A percentile compares a stretch with the other conserved stretches of the same genome.
phyloP scores from a whole-genome alignment of 2,797 vertebrate genomes.

The Cyclopterus lumpus region DNA sequence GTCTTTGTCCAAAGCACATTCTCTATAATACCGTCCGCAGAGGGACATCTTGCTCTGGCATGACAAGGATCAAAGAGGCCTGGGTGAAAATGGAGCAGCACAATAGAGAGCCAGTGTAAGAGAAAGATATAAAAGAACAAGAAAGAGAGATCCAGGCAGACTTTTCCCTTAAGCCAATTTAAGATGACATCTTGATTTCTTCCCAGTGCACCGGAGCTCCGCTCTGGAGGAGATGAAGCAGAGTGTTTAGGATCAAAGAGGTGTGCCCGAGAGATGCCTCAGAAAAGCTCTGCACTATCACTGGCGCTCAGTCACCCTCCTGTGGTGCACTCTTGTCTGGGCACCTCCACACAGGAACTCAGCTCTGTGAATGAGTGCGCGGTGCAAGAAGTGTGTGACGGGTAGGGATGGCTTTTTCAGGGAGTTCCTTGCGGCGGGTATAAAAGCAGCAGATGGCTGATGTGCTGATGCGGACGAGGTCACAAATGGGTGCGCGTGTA shows the following conservation, averaged over 20 bases:
- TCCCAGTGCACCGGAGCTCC: constrained; percentile 63
- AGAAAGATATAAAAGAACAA: constrained; percentile 73
- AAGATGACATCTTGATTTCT: constrained; percentile 86
- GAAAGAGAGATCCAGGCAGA: constrained; percentile 72
- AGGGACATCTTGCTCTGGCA: constrained; percentile 64
- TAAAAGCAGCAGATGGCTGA: constrained; percentile 19
- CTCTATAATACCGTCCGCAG: constrained; percentile 58
- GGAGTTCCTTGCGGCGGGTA: constrained; percentile 34
- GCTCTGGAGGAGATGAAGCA: constrained; percentile 77
- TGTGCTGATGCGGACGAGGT: constrained; percentile 25
- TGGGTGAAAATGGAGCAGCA: constrained; percentile 69
- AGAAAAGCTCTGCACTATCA: constrained; percentile 64
- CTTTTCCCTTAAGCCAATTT: constrained; percentile 82
- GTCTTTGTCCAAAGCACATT: constrained; percentile 61
- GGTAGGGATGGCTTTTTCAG: constrained; percentile 26
- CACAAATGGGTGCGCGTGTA: constrained; percentile 2
- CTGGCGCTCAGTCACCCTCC: constrained; percentile 71
- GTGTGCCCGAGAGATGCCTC: constrained; percentile 65
- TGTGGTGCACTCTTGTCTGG: constrained; percentile 62
- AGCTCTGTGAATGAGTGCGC: constrained; percentile 34
- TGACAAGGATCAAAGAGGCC: constrained; percentile 79
- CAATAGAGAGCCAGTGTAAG: constrained; percentile 60
- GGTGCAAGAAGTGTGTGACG: constrained; percentile 23
- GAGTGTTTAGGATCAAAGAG: constrained; percentile 83
- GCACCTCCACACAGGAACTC: constrained; percentile 51